These are phyloP conservation scores for Colostygia pectinataria DNA, from an alignment of 2,888 invertebrate species.

Conservation along the genomic window DNA sequence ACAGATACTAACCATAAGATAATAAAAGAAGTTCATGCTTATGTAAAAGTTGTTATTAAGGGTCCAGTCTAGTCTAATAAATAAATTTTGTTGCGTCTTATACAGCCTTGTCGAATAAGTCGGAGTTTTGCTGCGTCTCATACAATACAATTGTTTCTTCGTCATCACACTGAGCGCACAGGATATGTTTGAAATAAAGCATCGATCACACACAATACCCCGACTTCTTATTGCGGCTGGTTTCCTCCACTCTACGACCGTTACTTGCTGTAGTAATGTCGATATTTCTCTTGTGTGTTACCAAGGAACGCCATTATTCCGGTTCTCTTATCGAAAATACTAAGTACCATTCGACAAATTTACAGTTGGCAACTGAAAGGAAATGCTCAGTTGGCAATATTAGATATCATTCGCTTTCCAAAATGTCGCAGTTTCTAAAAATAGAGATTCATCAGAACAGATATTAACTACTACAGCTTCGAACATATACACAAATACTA, in stretches of 20 bases:
- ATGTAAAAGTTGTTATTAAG: too few species aligned
- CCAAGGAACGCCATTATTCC: constrained; percentile 22
- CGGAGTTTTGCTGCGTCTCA: too few species aligned
- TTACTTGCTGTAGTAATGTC: constrained; percentile 14
- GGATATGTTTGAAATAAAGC: constrained; percentile 46
- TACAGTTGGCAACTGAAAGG: constrained; percentile 20
- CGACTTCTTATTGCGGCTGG: constrained; percentile 42
- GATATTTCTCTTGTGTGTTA: constrained; percentile 27
- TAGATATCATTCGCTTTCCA: constrained; percentile 29
- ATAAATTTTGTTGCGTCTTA: too few species aligned
- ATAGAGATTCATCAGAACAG: too few species aligned
- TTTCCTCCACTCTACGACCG: constrained; percentile 20
- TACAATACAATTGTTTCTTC: constrained; percentile 3
- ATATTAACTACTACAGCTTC: too few species aligned
- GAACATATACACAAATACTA: too few species aligned
- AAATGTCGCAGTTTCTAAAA: not conserved
- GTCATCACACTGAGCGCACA: constrained; percentile 18
- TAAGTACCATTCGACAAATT: constrained; percentile 14
- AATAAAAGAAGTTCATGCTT: too few species aligned
- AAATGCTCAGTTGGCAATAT: too few species aligned
- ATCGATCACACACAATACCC: constrained; percentile 41
- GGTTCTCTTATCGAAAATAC: constrained; percentile 28
- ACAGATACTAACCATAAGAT: too few species aligned
- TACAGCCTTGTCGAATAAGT: too few species aligned
- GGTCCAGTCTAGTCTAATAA: too few species aligned